Conservation (phyloP, 2,113 vertebrate species). For the Coptodon rendalli region DNA sequence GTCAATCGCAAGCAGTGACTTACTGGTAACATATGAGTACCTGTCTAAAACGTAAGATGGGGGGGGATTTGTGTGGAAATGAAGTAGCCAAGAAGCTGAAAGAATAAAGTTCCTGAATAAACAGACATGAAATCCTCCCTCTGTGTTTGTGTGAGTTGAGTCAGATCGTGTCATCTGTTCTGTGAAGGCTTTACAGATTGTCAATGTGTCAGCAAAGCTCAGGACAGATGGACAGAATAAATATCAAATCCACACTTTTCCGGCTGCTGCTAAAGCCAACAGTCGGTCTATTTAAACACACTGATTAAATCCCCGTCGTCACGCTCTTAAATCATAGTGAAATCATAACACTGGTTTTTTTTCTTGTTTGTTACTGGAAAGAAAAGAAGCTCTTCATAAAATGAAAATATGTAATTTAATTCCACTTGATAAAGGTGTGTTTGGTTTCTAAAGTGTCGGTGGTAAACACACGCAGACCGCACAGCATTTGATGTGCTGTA, state of each 20-base stretch:
- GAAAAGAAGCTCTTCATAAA: not conserved
- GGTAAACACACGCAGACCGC: not conserved
- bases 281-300: not conserved
- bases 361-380: not conserved
- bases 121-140: not conserved
- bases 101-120: not conserved
- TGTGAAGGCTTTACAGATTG: conserved; percentile 33
- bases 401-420: not conserved
- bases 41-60: not conserved
- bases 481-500: not conserved
- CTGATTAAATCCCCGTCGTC: not conserved
- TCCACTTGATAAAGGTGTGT: not conserved
- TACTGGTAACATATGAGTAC: not conserved
- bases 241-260: not conserved
- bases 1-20: not conserved
- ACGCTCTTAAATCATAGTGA: not conserved
- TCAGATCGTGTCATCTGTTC: conserved; percentile 28
- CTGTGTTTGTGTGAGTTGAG: conserved; percentile 1
- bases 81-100: not conserved
- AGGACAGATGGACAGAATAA: conserved; percentile 41
- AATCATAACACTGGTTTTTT: not conserved
- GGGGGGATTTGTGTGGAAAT: not conserved
- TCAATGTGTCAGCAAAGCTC: conserved; percentile 17
- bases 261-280: not conserved
- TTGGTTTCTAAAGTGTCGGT: not conserved